Evolutionary conservation across 2,888 invertebrate genomes (phyloP), one percentile per base, ranked within the genome.

Genomic region (Cryptophagus acutangulus): DNA sequence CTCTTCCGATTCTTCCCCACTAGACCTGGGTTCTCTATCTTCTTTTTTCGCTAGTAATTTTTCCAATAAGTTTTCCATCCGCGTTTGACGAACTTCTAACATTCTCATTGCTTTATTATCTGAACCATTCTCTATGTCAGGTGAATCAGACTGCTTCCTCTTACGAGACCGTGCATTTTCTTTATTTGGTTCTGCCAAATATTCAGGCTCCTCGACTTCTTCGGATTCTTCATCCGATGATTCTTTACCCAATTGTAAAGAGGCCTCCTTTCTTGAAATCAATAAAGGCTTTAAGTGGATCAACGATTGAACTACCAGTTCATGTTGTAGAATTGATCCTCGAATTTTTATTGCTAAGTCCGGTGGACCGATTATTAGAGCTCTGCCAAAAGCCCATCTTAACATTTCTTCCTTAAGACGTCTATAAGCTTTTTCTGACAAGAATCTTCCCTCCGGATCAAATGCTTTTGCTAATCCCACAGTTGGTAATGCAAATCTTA

Each of bases 261-360:
- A n/a, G n/a, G n/a, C n/a, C n/a, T n/a, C n/a, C n/a, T n/a, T n/a
- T n/a, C n/a, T n/a, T n/a, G n/a, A n/a, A n/a, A n/a, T n/a, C n/a
- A n/a, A n/a, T n/a, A n/a, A n/a, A n/a, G n/a, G n/a, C n/a, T n/a
- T n/a, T n/a, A n/a, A n/a, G n/a, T n/a, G n/a, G n/a, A n/a, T n/a
- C n/a, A n/a, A n/a, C n/a, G n/a, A n/a, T n/a, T n/a, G n/a, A n/a
- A n/a, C n/a, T n/a, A n/a, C n/a, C n/a, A n/a, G n/a, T n/a, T 24
- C 24, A 24, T 24, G 24, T n/a, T 24, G 24, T 24, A 24, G 24
- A 24, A 24, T 24, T 8, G 24, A 24, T 24, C 24, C 24, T 24
- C n/a, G 6, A 8, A 24, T 24, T 24, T n/a, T 24, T 24, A 8
- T 24, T 6, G 8, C n/a, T 6, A 24, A n/a, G 6, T 24, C 24